Base-by-base conservation (phyloP, 2,888 invertebrate species). In the Cantharis nigra region DNA sequence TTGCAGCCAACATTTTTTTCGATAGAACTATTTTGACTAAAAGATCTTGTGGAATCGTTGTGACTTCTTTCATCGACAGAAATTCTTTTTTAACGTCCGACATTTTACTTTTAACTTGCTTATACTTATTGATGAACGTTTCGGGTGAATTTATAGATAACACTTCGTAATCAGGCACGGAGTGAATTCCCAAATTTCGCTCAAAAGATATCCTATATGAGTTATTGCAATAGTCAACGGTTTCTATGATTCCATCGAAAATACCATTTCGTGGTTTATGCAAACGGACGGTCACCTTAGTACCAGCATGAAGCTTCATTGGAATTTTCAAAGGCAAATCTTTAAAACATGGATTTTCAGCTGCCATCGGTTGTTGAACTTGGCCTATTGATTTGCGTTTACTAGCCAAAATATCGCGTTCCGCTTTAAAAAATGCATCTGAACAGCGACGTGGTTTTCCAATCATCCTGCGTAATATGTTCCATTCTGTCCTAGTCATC, bases 391-490 rank as follows among this genome's bases (percentile, higher is more conserved):
- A 95, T 85, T 95, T 95, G 18, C 99, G 91, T 88, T 97, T 97
- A 63, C 95, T 92, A 83, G 98, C 97, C 76, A 99, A 89, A 82
- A 97, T 97, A 80, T 93, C 91, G 65, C 99, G 91, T 88, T 99
- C 99, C 89, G 99, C 98, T 81, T 94, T 94, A 89, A 99, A 98
- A 88, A 99, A 99, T 1, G 97, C 95, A 86, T 95, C 94, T 0
- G 97, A 97, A 88, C 96, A 98, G 85, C 99, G 91, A 70, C 99
- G 90, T 0, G 99, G 99, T 86, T 98, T 98, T 0, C 99, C 99
- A 96, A 99, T 97, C 90, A 98, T 93, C 80, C 98, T 90, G 74
- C 99, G 91, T 76, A 99, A 95, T 88, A 97, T 96, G 72, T 96
- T 95, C 99, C 99, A 99, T 87, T 99, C 97, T 3, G 95, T 93